These are phyloP conservation scores for Lasioglossum leucozonium DNA, from an alignment of 2,888 invertebrate genomes.

Conservation along the genomic window DNA sequence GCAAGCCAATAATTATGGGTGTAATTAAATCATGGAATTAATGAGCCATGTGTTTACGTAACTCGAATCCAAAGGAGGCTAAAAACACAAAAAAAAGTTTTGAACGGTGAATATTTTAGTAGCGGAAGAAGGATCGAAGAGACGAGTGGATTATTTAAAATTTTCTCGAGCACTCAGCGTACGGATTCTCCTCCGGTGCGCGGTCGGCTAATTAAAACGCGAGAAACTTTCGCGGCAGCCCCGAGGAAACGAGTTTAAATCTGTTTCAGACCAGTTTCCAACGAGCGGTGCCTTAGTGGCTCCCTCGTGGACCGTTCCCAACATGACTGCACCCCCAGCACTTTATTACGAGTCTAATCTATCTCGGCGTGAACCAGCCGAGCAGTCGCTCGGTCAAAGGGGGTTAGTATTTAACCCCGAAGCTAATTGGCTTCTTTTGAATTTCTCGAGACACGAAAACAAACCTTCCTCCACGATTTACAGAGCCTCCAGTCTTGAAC, in stretches of 20 bases:
- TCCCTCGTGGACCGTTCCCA: conserved; percentile 83
- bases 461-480: conserved; percentile 2
- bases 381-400: conserved; percentile 59
- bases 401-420: conserved; percentile 76
- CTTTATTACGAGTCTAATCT: conserved; percentile 84
- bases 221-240: conserved; percentile 79
- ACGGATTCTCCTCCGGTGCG: conserved; percentile 50
- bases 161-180: conserved; percentile 50
- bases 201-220: conserved; percentile 83
- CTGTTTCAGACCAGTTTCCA: conserved; percentile 83
- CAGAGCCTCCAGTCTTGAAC: background rate
- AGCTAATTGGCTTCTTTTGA: conserved; percentile 71
- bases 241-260: conserved; percentile 84
- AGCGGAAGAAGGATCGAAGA: conserved; percentile 19
- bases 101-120: conserved; percentile 17
- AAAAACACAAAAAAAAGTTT: background rate
- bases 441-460: conserved; percentile 49
- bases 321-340: conserved; percentile 80
- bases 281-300: conserved; percentile 83
- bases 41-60: background rate
- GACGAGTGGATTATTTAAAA: conserved; percentile 61
- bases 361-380: conserved; percentile 76
- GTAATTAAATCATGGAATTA: background rate
- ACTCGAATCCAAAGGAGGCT: background rate
- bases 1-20: background rate